phyloP scores from a whole-genome alignment of 2,888 invertebrate genomes.

The Allophyes oxyacanthae region DNA sequence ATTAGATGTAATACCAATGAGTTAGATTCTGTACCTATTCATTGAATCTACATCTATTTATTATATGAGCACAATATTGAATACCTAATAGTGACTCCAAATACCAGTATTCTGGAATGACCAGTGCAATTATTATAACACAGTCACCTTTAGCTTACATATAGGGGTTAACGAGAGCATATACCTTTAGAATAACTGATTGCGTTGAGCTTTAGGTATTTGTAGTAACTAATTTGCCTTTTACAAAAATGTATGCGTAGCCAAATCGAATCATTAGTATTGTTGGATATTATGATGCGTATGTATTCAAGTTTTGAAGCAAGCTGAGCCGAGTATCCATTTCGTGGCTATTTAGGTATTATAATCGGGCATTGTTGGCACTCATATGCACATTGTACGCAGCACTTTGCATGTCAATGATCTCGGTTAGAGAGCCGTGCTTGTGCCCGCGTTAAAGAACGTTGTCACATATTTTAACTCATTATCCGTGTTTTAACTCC shows the following conservation, averaged over 20 bases:
- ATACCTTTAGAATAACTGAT: slow-evolving; percentile 20
- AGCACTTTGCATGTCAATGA: slow-evolving; percentile 60
- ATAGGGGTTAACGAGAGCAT: slow-evolving; percentile 22
- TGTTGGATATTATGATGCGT: slow-evolving; percentile 13
- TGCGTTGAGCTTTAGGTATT: slow-evolving; percentile 11
- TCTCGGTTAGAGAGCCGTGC: slow-evolving; percentile 48
- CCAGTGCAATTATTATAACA: slow-evolving; percentile 1
- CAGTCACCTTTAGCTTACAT: slow-evolving; percentile 22
- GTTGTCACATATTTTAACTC: slow-evolving; percentile 38
- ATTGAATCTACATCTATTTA: no score
- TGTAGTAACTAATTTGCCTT: slow-evolving; percentile 24
- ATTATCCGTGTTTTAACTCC: slow-evolving; percentile 37
- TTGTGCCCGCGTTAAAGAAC: slow-evolving; percentile 43
- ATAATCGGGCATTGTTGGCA: slow-evolving; percentile 52
- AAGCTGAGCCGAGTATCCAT: slow-evolving; percentile 34
- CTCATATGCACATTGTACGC: slow-evolving; percentile 44
- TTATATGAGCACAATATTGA: no score
- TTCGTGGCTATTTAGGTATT: slow-evolving; percentile 47
- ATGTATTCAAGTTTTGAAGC: slow-evolving; percentile 36
- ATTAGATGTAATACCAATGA: no score
- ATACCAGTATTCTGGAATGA: slow-evolving; percentile 3
- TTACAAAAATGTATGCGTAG: slow-evolving; percentile 17
- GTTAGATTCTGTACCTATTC: no score
- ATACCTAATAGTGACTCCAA: no score
- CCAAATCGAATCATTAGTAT: slow-evolving; percentile 41